phyloP scores from a whole-genome alignment of 2,113 vertebrate genomes.

The Misgurnus mizolepis region DNA sequence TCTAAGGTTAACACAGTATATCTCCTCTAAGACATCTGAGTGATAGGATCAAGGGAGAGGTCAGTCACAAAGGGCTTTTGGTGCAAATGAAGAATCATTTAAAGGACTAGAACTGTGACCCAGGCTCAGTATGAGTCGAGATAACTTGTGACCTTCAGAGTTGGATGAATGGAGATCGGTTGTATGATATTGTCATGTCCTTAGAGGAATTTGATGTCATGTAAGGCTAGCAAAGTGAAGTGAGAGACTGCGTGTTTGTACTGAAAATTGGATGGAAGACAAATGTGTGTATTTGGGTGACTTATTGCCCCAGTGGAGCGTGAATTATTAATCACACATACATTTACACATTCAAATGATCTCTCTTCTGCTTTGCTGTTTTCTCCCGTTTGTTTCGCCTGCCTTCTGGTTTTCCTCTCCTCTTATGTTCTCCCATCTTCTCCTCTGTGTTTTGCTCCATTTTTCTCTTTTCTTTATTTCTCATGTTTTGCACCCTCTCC shows the following conservation, averaged over 20 bases:
- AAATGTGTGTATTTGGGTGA: not conserved
- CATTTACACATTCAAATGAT: not conserved
- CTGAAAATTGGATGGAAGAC: not conserved
- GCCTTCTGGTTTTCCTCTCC: too few species aligned
- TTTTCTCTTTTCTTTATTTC: not conserved
- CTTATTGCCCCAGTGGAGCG: not conserved
- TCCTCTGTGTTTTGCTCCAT: not conserved
- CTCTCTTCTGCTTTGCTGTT: not conserved
- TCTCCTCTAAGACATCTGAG: not conserved
- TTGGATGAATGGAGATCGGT: not conserved
- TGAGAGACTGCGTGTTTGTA: not conserved
- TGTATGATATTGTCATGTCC: not conserved
- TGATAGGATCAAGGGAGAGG: conserved; percentile 3
- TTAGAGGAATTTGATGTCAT: conserved; percentile 12
- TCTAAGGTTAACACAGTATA: not conserved
- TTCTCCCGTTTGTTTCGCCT: not conserved
- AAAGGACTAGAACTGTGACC: conserved; percentile 22
- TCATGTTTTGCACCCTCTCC: not conserved
- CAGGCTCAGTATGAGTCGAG: conserved; percentile 31
- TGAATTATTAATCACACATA: conserved; percentile 16
- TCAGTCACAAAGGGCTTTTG: conserved; percentile 45
- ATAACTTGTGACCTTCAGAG: conserved; percentile 6
- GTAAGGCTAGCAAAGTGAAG: not conserved
- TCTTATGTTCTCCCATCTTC: not conserved
- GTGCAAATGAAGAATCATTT: conserved; percentile 46